These are phyloP conservation scores for pig (Sus scrofa) DNA, from an alignment of 2,113 vertebrate species.

Conservation along the genomic window T2T-Sscrofa CM000821.6:54320001-54320500, in stretches of 20 bases:
- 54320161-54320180: slow-evolving; percentile 20
- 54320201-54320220: slow-evolving; percentile 60
- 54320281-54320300: not conserved
- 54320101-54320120: slow-evolving; percentile 21
- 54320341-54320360: not conserved
- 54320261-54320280: not conserved
- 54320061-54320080: slow-evolving; percentile 26
- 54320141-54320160: not conserved
- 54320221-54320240: slow-evolving; percentile 33
- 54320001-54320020: not conserved
- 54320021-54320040: not conserved
- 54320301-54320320: not conserved
- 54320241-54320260: slow-evolving; percentile 36
- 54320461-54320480: not conserved
- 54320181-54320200: not conserved
- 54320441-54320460: slow-evolving; percentile 42
- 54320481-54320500: too few species aligned
- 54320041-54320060: slow-evolving; percentile 20
- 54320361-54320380: not conserved
- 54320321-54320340: not conserved
- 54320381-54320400: not conserved
- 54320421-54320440: not conserved
- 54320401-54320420: slow-evolving; percentile 11
- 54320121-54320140: not conserved
- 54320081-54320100: not conserved